Conservation (phyloP, 1,140 invertebrate genomes). For the Drosophila seguyi region DNA sequence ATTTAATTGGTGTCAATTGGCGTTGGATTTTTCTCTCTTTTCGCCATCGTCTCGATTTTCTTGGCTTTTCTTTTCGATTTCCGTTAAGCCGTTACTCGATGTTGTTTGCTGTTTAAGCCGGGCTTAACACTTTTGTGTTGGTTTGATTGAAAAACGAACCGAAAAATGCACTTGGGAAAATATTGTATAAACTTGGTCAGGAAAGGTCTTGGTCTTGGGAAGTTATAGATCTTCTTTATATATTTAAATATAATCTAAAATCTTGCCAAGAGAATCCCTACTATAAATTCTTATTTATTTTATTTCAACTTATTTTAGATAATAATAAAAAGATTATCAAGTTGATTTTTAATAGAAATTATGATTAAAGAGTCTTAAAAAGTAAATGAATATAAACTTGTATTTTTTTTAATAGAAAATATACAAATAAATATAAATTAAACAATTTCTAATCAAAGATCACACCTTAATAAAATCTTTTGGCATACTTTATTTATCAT, state of each 20-base stretch:
- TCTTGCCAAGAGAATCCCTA: too few species aligned
- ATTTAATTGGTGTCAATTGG: constrained; percentile 84
- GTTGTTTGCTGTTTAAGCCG: constrained; percentile 39
- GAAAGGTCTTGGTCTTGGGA: too few species aligned
- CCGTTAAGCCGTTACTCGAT: constrained; percentile 41
- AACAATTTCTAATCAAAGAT: neutral
- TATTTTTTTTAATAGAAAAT: neutral
- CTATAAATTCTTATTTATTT: too few species aligned
- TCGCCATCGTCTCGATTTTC: constrained; percentile 36
- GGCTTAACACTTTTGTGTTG: constrained; percentile 45
- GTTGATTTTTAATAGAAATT: too few species aligned
- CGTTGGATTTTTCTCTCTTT: constrained; percentile 49
- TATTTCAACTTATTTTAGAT: too few species aligned
- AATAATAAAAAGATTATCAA: too few species aligned
- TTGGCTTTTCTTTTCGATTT: constrained; percentile 42
- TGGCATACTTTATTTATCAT: neutral
- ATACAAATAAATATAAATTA: neutral
- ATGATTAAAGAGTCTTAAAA: too few species aligned
- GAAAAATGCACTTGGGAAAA: constrained; percentile 9
- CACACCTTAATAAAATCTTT: neutral
- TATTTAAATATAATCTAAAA: too few species aligned
- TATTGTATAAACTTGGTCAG: neutral
- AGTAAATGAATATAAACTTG: too few species aligned
- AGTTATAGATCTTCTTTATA: too few species aligned
- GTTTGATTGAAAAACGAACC: constrained; percentile 12